A percentile compares a stretch with the other conserved stretches of the same genome.
These are phyloP conservation scores for Mythimna albipuncta DNA, from an alignment of 2,888 invertebrate genomes.

Conservation along the genomic window DNA sequence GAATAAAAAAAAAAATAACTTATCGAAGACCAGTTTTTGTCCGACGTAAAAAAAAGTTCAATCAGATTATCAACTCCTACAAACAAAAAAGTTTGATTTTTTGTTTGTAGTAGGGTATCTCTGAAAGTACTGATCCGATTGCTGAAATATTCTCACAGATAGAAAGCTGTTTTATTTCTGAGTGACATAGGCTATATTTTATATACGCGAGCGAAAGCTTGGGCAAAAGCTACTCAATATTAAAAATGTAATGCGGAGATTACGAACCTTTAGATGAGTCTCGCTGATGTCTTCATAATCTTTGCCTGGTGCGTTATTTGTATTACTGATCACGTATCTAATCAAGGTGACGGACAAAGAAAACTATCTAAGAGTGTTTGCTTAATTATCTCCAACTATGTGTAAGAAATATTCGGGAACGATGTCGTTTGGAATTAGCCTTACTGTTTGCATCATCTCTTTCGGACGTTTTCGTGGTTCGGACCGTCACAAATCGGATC, in stretches of 20 bases:
- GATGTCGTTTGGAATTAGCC: neutral
- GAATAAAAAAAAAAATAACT: neutral
- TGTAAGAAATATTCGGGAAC: neutral
- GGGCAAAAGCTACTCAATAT: too few species aligned
- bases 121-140: too few species aligned
- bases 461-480: neutral
- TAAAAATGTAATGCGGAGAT: constrained; percentile 12
- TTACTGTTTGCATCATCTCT: neutral
- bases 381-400: neutral
- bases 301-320: neutral
- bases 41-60: neutral
- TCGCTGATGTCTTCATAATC: constrained; percentile 9
- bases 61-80: neutral
- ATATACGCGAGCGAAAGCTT: too few species aligned
- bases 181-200: too few species aligned
- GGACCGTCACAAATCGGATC: neutral
- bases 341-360: neutral
- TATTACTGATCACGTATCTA: constrained; percentile 19
- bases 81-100: too few species aligned
- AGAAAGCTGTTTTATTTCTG: too few species aligned
- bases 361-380: neutral
- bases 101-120: too few species aligned
- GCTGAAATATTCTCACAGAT: too few species aligned
- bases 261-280: constrained; percentile 13
- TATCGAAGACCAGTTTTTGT: neutral